phyloP scores from a whole-genome alignment of 2,113 vertebrate species.

The Bubo scandiacus region DNA sequence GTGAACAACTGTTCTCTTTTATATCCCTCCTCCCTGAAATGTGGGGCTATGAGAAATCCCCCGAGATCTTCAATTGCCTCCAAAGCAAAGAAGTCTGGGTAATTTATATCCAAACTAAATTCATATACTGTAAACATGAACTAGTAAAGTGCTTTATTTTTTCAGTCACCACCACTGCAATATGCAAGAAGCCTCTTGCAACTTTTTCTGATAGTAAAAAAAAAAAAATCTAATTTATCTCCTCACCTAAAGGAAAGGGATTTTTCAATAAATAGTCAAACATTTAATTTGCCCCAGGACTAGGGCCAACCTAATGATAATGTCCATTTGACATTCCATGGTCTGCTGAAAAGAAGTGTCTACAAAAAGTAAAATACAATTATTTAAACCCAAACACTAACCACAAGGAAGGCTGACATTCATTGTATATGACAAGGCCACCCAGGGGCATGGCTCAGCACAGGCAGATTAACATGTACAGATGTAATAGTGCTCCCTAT shows the following conservation, averaged over 20 bases:
- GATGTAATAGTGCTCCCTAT: slow-evolving; percentile 22
- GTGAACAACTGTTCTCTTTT: not conserved
- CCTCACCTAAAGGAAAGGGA: not conserved
- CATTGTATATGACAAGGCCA: slow-evolving; percentile 63
- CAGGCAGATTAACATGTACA: slow-evolving; percentile 49
- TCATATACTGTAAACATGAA: not conserved
- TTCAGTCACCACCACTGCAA: not conserved
- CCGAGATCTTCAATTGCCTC: not conserved
- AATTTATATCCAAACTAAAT: not conserved
- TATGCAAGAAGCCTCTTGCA: not conserved
- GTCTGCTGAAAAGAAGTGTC: slow-evolving; percentile 8
- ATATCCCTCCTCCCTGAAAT: not conserved
- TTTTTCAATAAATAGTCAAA: slow-evolving; percentile 31
- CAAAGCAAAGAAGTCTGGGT: not conserved
- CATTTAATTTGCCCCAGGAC: not conserved
- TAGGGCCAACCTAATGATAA: not conserved
- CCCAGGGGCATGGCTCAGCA: slow-evolving; percentile 59
- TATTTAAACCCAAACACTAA: slow-evolving; percentile 33
- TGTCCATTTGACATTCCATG: not conserved
- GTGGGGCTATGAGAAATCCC: not conserved
- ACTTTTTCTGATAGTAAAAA: not conserved
- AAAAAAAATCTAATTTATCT: not conserved
- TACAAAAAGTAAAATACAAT: slow-evolving; percentile 15
- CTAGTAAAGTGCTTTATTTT: not conserved
- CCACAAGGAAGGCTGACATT: slow-evolving; percentile 26